These are phyloP conservation scores for Zaprionus nigranus DNA, from an alignment of 1,140 invertebrate genomes.

Conservation along the genomic window DNA sequence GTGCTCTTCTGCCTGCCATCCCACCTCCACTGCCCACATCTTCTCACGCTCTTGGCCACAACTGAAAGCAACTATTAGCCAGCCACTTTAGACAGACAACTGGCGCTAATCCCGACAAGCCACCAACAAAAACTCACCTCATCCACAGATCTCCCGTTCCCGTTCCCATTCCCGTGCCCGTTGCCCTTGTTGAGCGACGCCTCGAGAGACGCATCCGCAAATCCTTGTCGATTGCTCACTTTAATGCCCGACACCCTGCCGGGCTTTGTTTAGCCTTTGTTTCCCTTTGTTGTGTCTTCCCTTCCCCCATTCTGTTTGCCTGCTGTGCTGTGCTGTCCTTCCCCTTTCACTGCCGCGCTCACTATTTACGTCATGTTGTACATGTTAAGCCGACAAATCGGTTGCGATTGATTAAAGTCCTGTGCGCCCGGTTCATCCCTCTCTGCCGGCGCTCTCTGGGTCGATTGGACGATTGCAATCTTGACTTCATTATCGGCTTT, in stretches of 20 bases:
- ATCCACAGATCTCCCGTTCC: neutral
- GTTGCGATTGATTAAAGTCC: slow-evolving; percentile 84
- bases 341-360: neutral
- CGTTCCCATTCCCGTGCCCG: neutral
- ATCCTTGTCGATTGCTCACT: slow-evolving; percentile 80
- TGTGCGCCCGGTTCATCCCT: slow-evolving; percentile 13
- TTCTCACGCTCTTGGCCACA: slow-evolving; percentile 61
- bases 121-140: slow-evolving; percentile 27
- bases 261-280: slow-evolving; percentile 32
- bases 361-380: slow-evolving; percentile 82
- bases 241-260: slow-evolving; percentile 68
- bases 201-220: slow-evolving; percentile 47
- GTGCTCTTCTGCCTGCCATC: neutral
- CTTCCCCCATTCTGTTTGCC: neutral
- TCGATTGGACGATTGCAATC: slow-evolving; percentile 61
- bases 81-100: slow-evolving; percentile 71
- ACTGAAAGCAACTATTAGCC: slow-evolving; percentile 68
- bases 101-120: slow-evolving; percentile 63
- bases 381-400: slow-evolving; percentile 84
- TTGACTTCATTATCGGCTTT: slow-evolving; percentile 74
- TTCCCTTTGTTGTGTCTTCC: neutral
- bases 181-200: slow-evolving; percentile 1
- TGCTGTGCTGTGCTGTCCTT: neutral
- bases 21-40: slow-evolving; percentile 8
- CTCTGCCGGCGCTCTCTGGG: slow-evolving; percentile 5